phyloP scores from a whole-genome alignment of 2,797 vertebrate species.

The Hirundo rustica region DNA sequence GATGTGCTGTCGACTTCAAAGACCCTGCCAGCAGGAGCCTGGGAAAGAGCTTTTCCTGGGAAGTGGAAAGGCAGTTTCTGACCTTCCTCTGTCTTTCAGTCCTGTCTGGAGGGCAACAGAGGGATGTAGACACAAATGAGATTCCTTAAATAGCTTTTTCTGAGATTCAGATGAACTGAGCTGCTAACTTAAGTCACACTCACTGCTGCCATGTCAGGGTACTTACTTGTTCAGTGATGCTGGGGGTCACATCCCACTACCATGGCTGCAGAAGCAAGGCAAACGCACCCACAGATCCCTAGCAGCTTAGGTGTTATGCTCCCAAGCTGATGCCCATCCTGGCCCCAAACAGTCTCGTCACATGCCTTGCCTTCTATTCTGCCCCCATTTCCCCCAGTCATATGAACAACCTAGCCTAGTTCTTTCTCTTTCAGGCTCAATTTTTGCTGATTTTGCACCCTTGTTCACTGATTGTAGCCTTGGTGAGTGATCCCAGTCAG shows the following conservation, averaged over 20 bases:
- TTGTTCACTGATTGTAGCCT: background rate
- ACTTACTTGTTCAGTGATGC: background rate
- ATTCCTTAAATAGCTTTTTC: background rate
- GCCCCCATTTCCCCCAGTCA: background rate
- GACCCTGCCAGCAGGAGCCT: background rate
- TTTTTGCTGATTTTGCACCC: background rate
- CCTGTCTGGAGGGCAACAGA: background rate
- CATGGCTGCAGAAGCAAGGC: background rate
- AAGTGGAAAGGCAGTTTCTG: background rate
- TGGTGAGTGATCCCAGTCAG: background rate
- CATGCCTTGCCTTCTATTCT: background rate
- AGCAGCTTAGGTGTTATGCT: background rate
- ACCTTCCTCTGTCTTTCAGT: background rate
- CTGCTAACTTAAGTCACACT: background rate
- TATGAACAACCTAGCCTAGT: background rate
- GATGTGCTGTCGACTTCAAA: background rate
- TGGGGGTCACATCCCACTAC: background rate
- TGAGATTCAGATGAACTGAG: background rate
- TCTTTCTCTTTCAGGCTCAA: background rate
- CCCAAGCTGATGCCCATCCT: background rate
- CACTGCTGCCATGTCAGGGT: background rate
- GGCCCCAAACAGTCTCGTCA: fast-evolving
- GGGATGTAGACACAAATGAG: background rate
- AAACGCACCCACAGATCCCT: background rate
- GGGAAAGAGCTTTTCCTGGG: background rate